phyloP scores from a whole-genome alignment of 2,888 invertebrate species.

The Dioctria linearis region DNA sequence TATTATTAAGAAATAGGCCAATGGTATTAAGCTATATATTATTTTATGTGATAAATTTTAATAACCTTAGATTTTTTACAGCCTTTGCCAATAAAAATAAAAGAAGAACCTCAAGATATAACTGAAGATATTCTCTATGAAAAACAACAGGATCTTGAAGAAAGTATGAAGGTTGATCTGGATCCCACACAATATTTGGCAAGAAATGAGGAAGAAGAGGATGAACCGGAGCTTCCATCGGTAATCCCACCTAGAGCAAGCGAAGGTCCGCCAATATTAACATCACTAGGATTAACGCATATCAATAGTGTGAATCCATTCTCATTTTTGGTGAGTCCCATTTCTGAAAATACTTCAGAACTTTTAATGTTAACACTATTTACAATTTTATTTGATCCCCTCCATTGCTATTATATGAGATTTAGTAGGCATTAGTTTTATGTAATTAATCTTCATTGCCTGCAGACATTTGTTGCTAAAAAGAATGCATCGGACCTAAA shows the following conservation, averaged over 20 bases:
- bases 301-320: constrained; percentile 61
- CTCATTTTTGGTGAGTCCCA: constrained; percentile 58
- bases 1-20: constrained; percentile 11
- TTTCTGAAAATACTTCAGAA: too few species aligned
- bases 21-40: neutral
- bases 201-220: constrained; percentile 55
- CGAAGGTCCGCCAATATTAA: constrained; percentile 62
- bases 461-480: too few species aligned
- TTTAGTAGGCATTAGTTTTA: too few species aligned
- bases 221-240: constrained; percentile 44
- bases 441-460: too few species aligned
- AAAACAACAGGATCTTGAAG: constrained; percentile 63
- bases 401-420: too few species aligned
- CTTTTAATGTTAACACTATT: too few species aligned
- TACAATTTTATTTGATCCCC: too few species aligned
- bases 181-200: constrained; percentile 70
- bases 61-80: constrained; percentile 57
- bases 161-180: constrained; percentile 66
- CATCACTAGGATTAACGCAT: constrained; percentile 63
- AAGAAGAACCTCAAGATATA: constrained; percentile 67
- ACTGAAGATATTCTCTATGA: constrained; percentile 64
- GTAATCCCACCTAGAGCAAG: neutral
- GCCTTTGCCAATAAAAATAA: constrained; percentile 68
- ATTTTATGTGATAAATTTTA: neutral
- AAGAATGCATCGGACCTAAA: too few species aligned